These are phyloP conservation scores for Patella depressa DNA, from an alignment of 2,888 invertebrate species.

Conservation along the genomic window DNA sequence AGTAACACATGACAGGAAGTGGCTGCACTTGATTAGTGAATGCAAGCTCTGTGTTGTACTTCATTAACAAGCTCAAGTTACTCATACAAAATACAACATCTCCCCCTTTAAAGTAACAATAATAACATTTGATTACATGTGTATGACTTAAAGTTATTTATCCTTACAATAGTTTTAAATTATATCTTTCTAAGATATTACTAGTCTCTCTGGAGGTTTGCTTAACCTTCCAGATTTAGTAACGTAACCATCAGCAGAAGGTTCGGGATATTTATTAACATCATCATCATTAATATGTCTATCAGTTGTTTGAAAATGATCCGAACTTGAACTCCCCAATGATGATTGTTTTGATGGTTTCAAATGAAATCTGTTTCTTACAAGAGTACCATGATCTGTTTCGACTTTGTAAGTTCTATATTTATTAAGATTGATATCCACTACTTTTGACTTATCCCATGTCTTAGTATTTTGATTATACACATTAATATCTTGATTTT, in stretches of 20 bases:
- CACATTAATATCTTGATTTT: conserved; percentile 7
- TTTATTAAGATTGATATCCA: conserved; percentile 3
- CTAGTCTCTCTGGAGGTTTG: neutral
- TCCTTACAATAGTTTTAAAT: no score
- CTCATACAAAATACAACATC: no score
- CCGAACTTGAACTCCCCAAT: no score
- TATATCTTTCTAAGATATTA: no score
- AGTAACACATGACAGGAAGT: no score
- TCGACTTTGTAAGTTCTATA: conserved; percentile 4
- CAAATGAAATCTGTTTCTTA: conserved; percentile 10
- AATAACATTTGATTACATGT: no score
- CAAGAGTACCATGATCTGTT: neutral
- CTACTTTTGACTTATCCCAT: conserved; percentile 7
- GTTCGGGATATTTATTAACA: neutral
- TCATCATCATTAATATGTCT: neutral
- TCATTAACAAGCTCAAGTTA: no score
- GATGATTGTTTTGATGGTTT: neutral
- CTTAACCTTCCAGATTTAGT: conserved; percentile 10
- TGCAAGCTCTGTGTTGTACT: no score
- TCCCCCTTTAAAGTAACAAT: no score
- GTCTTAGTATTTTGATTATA: neutral
- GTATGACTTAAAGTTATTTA: no score
- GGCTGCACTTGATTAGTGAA: no score
- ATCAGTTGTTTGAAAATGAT: neutral
- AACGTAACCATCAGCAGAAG: neutral